Evolutionary conservation across 2,113 vertebrate genomes (phyloP).

Genomic region (Myiopsitta monachus): DNA sequence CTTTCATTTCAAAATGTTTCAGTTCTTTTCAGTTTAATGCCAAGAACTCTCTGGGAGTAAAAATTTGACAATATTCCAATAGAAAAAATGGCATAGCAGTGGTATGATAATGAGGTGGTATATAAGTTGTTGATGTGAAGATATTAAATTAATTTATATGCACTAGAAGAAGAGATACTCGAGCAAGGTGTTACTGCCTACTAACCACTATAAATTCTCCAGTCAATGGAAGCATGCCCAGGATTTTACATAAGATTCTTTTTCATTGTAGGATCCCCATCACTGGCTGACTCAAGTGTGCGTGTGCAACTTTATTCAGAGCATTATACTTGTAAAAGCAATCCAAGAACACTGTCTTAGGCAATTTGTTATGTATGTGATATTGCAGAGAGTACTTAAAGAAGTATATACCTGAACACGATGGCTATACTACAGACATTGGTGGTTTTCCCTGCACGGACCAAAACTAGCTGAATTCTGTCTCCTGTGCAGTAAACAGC

Average conservation of each 20-base stretch:
- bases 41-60: neutral
- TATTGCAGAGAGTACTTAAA: neutral
- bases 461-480: neutral
- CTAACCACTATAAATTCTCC: conserved; percentile 21
- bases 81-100: conserved; percentile 23
- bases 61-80: neutral
- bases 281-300: neutral
- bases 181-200: conserved; percentile 10
- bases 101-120: neutral
- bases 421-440: rapidly evolving
- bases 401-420: neutral
- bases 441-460: neutral
- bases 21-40: neutral
- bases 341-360: neutral
- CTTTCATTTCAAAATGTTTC: neutral
- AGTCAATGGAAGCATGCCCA: neutral
- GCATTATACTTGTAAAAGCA: neutral
- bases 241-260: neutral
- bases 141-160: conserved; percentile 52
- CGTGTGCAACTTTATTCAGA: neutral
- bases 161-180: conserved; percentile 34
- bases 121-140: conserved; percentile 14
- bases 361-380: neutral
- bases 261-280: neutral
- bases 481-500: neutral